A percentile compares a stretch with the other conserved stretches of the same genome.
Conservation (phyloP, 2,888 invertebrate genomes). For the Ophion slaviceki region DNA sequence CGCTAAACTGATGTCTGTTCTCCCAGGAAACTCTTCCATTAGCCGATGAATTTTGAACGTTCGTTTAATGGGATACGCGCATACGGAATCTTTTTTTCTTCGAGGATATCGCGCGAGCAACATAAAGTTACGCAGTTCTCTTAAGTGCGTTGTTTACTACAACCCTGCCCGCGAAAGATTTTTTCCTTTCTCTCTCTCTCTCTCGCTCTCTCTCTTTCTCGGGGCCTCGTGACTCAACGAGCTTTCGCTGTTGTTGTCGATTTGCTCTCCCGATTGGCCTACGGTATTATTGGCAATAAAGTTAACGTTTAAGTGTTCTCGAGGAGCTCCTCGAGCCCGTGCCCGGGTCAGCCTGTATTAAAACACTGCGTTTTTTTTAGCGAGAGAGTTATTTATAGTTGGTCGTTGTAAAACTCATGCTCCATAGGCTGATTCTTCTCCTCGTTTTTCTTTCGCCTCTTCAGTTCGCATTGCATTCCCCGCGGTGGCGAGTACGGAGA, state of each 20-base stretch:
- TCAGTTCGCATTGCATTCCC: background rate
- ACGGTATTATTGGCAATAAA: conserved; percentile 59
- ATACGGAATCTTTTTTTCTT: background rate
- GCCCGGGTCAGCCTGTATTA: conserved; percentile 25
- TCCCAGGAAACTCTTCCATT: too few species aligned
- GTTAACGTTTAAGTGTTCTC: conserved; percentile 55
- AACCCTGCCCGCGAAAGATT: conserved; percentile 24
- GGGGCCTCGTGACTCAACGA: conserved; percentile 28
- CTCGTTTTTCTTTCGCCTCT: conserved; percentile 51
- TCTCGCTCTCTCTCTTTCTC: background rate
- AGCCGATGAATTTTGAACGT: too few species aligned
- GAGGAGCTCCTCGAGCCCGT: conserved; percentile 20
- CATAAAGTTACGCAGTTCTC: conserved; percentile 34
- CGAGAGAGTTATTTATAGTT: conserved; percentile 58
- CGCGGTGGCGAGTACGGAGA: too few species aligned
- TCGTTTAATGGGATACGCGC: too few species aligned
- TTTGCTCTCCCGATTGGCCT: conserved; percentile 30
- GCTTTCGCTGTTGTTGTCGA: conserved; percentile 42
- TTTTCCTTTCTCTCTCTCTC: conserved; percentile 5
- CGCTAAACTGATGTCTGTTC: too few species aligned
- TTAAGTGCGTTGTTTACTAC: conserved; percentile 43
- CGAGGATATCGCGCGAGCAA: background rate
- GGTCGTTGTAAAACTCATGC: conserved; percentile 52
- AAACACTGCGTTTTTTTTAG: conserved; percentile 39
- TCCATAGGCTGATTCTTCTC: conserved; percentile 36